Percentiles rank a stretch among this genome's conserved stretches.
Conservation (phyloP, 2,888 invertebrate species). For the Cosmopolites sordidus region DNA sequence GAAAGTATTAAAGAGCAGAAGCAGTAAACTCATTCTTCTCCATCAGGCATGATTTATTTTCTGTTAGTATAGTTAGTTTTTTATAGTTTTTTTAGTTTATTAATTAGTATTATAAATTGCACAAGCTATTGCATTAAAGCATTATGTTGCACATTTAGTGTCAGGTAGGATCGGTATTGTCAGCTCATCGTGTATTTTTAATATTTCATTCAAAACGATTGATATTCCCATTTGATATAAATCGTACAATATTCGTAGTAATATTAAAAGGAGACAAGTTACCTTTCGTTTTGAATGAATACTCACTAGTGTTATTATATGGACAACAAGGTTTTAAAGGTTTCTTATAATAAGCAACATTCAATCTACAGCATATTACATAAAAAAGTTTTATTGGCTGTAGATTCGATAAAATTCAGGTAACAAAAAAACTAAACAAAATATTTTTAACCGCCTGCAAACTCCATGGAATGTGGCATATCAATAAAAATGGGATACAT, state of each 20-base stretch:
- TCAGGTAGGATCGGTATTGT: constrained; percentile 8
- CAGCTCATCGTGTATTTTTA: background rate
- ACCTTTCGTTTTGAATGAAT: constrained; percentile 8
- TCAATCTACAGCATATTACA: constrained; percentile 5
- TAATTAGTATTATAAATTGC: constrained; percentile 20
- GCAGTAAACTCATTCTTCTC: constrained; percentile 17
- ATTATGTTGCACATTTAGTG: constrained; percentile 39
- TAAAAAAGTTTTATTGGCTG: constrained; percentile 1
- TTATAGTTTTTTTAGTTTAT: constrained; percentile 12
- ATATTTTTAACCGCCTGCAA: constrained; percentile 42
- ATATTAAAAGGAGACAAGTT: too few species aligned
- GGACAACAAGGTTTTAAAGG: constrained; percentile 11
- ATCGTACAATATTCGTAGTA: too few species aligned
- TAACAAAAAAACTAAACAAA: constrained; percentile 29
- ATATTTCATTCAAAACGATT: constrained; percentile 8
- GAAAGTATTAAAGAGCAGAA: constrained; percentile 3
- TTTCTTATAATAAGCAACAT: constrained; percentile 7
- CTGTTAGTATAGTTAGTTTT: constrained; percentile 26
- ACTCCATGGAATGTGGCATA: constrained; percentile 45
- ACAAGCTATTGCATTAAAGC: constrained; percentile 40
- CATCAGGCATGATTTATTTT: constrained; percentile 35
- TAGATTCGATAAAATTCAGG: constrained; percentile 4
- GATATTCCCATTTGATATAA: background rate
- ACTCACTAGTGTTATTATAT: constrained; percentile 4
- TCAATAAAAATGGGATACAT: constrained; percentile 37